These are phyloP conservation scores for Thecophora atra DNA, from an alignment of 2,888 invertebrate species.

Conservation along the genomic window DNA sequence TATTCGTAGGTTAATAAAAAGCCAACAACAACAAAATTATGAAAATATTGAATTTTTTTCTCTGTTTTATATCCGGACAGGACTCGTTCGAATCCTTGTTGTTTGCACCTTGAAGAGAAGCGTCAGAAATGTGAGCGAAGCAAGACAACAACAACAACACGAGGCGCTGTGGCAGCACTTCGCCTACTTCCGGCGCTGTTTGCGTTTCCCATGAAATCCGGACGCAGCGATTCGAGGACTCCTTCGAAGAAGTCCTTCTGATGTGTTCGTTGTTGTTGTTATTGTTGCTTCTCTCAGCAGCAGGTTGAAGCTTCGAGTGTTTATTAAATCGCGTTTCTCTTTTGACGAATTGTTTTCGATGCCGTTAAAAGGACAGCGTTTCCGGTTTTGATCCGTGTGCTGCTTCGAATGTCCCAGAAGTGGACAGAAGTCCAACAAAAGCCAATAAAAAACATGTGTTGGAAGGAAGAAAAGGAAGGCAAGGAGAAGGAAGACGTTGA, in stretches of 20 bases:
- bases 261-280: background rate
- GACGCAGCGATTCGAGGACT: background rate
- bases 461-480: no score
- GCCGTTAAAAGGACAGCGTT: slow-evolving; percentile 23
- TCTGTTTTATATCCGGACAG: slow-evolving; percentile 20
- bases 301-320: slow-evolving; percentile 17
- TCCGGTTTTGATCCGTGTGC: slow-evolving; percentile 12
- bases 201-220: slow-evolving; percentile 34
- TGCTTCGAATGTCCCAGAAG: background rate
- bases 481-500: no score
- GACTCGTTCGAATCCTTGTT: slow-evolving; percentile 27
- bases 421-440: background rate
- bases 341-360: background rate
- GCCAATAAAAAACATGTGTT: background rate
- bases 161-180: slow-evolving; percentile 8
- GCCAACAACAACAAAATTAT: background rate
- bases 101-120: slow-evolving; percentile 35
- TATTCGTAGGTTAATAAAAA: slow-evolving; percentile 8
- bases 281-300: slow-evolving; percentile 13
- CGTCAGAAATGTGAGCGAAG: background rate
- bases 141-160: slow-evolving; percentile 8
- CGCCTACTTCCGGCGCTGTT: slow-evolving; percentile 32
- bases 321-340: background rate
- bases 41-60: background rate
- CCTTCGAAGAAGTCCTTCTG: slow-evolving; percentile 4